Evolutionary conservation across 2,888 invertebrate species (phyloP).

Genomic region (Crematogaster levior): DNA sequence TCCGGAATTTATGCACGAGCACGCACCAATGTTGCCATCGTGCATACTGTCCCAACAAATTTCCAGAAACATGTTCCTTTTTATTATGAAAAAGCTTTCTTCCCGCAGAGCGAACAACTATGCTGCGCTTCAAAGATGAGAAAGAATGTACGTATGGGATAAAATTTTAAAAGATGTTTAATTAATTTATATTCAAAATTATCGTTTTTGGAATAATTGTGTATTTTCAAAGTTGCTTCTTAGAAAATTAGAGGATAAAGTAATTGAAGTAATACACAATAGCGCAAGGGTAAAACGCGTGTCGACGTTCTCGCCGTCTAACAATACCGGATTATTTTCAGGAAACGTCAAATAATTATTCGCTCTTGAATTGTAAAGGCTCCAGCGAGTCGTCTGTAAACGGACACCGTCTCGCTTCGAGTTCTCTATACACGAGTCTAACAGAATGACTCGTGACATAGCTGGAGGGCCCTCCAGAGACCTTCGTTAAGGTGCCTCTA

Average conservation of each 20-base stretch:
- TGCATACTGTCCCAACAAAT: slow-evolving; percentile 78
- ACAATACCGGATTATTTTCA: slow-evolving; percentile 22
- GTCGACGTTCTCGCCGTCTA: neutral
- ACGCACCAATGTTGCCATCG: slow-evolving; percentile 75
- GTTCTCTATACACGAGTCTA: slow-evolving; percentile 40
- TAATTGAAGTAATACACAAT: neutral
- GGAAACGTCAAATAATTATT: slow-evolving; percentile 27
- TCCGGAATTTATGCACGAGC: slow-evolving; percentile 77
- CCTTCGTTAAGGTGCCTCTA: slow-evolving; percentile 61
- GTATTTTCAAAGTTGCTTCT: too few relatives aligned
- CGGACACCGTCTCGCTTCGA: slow-evolving; percentile 59
- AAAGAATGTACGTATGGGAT: neutral
- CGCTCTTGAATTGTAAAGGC: slow-evolving; percentile 12
- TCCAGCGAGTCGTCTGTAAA: slow-evolving; percentile 54
- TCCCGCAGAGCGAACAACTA: neutral
- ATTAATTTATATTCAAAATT: neutral
- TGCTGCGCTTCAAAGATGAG: neutral
- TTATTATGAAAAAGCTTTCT: neutral
- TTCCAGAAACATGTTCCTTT: slow-evolving; percentile 74
- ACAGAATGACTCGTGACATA: slow-evolving; percentile 59
- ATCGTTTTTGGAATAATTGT: too few relatives aligned
- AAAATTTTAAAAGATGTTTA: neutral
- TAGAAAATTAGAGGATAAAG: neutral
- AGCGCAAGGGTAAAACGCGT: neutral
- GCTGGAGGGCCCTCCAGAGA: slow-evolving; percentile 22